These are phyloP conservation scores for Melinopterus prodromus DNA, from an alignment of 2,888 invertebrate species.

Conservation along the genomic window DNA sequence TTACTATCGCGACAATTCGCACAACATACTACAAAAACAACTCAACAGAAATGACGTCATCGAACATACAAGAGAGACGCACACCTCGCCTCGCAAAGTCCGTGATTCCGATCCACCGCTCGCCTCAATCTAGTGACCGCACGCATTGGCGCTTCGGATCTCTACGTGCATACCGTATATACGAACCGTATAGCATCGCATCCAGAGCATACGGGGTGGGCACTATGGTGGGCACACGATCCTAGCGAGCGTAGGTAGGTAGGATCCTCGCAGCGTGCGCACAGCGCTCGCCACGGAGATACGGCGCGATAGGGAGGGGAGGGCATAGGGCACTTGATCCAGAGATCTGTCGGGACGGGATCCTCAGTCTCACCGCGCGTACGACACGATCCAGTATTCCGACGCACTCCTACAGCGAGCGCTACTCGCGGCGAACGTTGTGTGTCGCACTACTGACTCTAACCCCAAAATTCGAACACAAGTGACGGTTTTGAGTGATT, in stretches of 20 bases:
- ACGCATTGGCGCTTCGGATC: no score
- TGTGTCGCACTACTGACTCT: not conserved
- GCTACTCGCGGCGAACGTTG: not conserved
- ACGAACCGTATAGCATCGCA: not conserved
- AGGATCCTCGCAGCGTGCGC: not conserved
- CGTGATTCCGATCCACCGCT: no score
- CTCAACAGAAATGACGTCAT: no score
- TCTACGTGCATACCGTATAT: not conserved
- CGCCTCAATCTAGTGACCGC: no score
- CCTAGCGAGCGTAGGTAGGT: constrained; percentile 11
- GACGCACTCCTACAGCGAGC: not conserved
- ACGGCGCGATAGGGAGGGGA: constrained; percentile 25
- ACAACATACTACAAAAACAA: no score
- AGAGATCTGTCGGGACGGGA: not conserved
- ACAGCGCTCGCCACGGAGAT: not conserved
- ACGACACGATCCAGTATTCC: not conserved
- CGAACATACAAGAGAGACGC: no score
- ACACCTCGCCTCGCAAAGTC: no score
- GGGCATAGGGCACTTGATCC: constrained; percentile 4
- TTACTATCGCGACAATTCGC: no score
- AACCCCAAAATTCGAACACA: not conserved
- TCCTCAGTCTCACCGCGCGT: not conserved
- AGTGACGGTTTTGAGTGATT: not conserved
- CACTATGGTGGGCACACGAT: not conserved
- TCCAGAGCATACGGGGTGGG: not conserved